Conservation (phyloP, 2,113 vertebrate genomes). For the Nyctibius bracteatus region DNA sequence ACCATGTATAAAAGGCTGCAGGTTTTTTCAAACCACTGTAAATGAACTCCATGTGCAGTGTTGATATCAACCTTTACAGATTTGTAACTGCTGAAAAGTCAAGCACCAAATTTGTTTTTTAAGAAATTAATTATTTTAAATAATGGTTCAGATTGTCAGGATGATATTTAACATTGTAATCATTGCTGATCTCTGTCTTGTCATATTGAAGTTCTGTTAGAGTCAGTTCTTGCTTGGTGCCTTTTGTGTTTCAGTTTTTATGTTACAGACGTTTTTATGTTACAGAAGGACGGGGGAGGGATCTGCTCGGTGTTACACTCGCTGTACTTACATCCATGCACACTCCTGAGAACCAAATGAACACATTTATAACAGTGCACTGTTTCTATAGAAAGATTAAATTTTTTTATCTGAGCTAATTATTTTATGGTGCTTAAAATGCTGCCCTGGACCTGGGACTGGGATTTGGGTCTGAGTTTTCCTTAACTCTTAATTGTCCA, state of each 20-base stretch:
- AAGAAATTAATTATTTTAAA: slow-evolving; percentile 60
- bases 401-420: slow-evolving; percentile 62
- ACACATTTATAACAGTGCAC: slow-evolving; percentile 72
- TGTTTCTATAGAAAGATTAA: slow-evolving; percentile 80
- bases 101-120: slow-evolving; percentile 55
- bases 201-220: slow-evolving; percentile 48
- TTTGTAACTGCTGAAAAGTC: slow-evolving; percentile 55
- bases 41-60: slow-evolving; percentile 33
- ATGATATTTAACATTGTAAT: slow-evolving; percentile 54
- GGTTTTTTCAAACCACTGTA: slow-evolving; percentile 58
- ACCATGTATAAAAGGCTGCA: slow-evolving; percentile 53
- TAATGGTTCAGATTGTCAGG: slow-evolving; percentile 41
- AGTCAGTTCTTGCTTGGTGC: slow-evolving; percentile 57
- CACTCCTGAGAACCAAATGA: slow-evolving; percentile 74
- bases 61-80: slow-evolving; percentile 57
- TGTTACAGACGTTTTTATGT: slow-evolving; percentile 19
- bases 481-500: not conserved
- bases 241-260: slow-evolving; percentile 62
- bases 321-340: slow-evolving; percentile 36
- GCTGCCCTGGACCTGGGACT: not conserved
- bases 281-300: slow-evolving; percentile 31
- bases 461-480: not conserved
- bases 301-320: slow-evolving; percentile 33
- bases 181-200: slow-evolving; percentile 59
- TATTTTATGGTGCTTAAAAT: not conserved